These are phyloP conservation scores for Hyles euphorbiae DNA, from an alignment of 1,140 invertebrate genomes.

Conservation along the genomic window DNA sequence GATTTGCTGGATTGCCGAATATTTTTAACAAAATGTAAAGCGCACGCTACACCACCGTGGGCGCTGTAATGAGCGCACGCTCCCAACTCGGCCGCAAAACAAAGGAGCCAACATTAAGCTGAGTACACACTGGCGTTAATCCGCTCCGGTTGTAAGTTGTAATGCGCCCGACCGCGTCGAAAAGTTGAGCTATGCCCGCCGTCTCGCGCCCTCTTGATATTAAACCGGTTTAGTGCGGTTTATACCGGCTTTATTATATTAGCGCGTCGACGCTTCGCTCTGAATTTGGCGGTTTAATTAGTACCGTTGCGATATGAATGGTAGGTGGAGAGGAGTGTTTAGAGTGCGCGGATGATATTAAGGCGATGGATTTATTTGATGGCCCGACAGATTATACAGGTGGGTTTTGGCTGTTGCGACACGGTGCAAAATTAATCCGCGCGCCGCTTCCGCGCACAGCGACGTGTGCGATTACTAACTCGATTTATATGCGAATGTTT, in stretches of 20 bases:
- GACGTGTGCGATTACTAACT: no score
- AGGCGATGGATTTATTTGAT: constrained; percentile 40
- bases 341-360: constrained; percentile 19
- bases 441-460: no score
- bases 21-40: no score
- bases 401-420: constrained; percentile 2
- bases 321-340: constrained; percentile 28
- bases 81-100: constrained; percentile 31
- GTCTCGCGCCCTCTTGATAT: constrained; percentile 53
- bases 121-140: constrained; percentile 52
- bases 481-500: no score
- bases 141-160: constrained; percentile 50
- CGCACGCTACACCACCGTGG: no score
- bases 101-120: constrained; percentile 55
- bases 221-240: constrained; percentile 66
- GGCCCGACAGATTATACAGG: constrained; percentile 18
- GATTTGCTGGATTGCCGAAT: no score
- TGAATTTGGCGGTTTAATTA: constrained; percentile 63
- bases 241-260: constrained; percentile 70
- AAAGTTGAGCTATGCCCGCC: constrained; percentile 48
- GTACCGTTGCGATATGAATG: constrained; percentile 30
- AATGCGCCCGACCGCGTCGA: constrained; percentile 41
- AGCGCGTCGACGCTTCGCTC: constrained; percentile 54
- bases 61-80: neutral
- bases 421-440: constrained; percentile 3